Percentiles rank a stretch among this genome's conserved stretches.
These are phyloP conservation scores for Sclerodermus sp. DNA, from an alignment of 2,888 invertebrate species.

Conservation along the genomic window DNA sequence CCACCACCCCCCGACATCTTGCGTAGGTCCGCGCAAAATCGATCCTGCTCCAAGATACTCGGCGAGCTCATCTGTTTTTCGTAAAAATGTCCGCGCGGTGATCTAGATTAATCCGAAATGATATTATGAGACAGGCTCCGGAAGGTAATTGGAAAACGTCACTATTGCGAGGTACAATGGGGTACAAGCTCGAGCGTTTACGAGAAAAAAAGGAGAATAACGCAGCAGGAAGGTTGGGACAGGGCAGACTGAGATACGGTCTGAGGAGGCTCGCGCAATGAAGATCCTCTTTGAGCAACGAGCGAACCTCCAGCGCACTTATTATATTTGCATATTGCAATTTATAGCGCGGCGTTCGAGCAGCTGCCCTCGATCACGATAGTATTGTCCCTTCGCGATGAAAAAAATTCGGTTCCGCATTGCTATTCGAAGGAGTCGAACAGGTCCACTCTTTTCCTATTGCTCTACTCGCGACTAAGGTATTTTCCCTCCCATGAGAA, in stretches of 20 bases:
- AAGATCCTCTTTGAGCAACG: conserved; percentile 12
- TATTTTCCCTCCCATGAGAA: too few relatives aligned
- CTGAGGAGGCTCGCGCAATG: neutral
- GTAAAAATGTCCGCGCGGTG: too few relatives aligned
- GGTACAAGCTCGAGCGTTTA: neutral
- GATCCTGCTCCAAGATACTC: too few relatives aligned
- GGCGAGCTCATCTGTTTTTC: neutral
- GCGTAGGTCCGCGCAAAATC: too few relatives aligned
- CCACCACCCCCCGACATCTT: too few relatives aligned
- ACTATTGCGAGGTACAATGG: neutral
- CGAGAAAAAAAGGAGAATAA: too few relatives aligned
- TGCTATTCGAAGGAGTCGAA: conserved; percentile 13
- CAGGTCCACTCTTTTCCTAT: conserved; percentile 18
- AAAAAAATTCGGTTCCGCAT: conserved; percentile 10
- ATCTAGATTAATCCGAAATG: too few relatives aligned
- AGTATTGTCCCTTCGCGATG: conserved; percentile 32
- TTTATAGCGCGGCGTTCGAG: conserved; percentile 36
- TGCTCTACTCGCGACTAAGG: too few relatives aligned
- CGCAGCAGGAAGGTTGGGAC: too few relatives aligned
- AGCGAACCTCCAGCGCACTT: conserved; percentile 23
- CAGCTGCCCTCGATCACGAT: conserved; percentile 42
- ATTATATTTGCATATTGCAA: conserved; percentile 49
- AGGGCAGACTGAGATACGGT: too few relatives aligned
- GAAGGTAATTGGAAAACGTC: neutral
- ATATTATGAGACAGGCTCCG: neutral